These are phyloP conservation scores for Ceuthmochares aereus DNA, from an alignment of 2,113 vertebrate species.

Conservation along the genomic window DNA sequence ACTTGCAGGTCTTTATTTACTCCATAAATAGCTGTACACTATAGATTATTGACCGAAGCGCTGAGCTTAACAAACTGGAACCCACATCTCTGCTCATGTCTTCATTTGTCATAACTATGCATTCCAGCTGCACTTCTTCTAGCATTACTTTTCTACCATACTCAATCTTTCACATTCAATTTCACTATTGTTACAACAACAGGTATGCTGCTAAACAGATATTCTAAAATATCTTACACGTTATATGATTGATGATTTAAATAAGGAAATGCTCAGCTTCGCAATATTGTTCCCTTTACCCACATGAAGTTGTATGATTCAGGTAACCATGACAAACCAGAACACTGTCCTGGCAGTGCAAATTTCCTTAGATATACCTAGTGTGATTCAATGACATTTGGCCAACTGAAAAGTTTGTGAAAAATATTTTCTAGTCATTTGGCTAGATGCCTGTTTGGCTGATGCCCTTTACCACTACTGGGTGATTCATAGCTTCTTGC, in stretches of 20 bases:
- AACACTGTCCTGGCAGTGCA: neutral
- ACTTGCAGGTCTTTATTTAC: slow-evolving; percentile 24
- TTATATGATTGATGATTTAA: neutral
- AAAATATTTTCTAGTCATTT: neutral
- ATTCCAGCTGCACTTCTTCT: neutral
- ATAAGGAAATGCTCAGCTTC: neutral
- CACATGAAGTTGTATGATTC: neutral
- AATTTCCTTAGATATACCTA: neutral
- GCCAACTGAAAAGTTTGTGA: neutral
- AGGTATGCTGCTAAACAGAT: neutral
- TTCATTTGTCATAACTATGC: neutral
- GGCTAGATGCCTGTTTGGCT: neutral
- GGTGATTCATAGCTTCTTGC: neutral
- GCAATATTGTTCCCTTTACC: neutral
- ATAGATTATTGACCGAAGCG: neutral
- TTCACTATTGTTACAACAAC: neutral
- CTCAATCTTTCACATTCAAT: neutral
- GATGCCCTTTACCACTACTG: neutral
- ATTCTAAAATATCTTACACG: neutral
- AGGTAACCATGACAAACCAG: neutral
- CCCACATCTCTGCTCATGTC: neutral
- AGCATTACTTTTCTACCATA: neutral
- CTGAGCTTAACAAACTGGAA: neutral
- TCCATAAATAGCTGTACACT: neutral
- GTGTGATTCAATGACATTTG: neutral